Evolutionary conservation across 1,140 invertebrate species (phyloP).

Genomic region (Drosophila nikananu): DNA sequence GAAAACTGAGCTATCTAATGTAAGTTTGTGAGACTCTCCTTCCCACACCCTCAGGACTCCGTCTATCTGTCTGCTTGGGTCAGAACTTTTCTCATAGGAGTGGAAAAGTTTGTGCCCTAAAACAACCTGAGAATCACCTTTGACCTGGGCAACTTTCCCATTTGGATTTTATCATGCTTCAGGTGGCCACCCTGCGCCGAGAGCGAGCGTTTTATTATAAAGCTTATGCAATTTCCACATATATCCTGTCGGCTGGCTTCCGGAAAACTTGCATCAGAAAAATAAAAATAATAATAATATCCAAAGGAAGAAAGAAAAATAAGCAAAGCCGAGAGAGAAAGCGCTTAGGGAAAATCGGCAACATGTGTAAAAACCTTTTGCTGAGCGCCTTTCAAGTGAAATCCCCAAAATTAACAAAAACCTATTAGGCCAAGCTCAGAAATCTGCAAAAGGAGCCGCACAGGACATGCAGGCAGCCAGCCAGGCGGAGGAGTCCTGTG

Average conservation of each 20-base stretch:
- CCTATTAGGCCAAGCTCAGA: constrained; percentile 71
- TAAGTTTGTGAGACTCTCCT: constrained; percentile 21
- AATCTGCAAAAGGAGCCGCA: constrained; percentile 53
- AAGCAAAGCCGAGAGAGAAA: constrained; percentile 12
- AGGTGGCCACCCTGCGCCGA: background rate
- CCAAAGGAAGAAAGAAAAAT: constrained; percentile 3
- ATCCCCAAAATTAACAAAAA: constrained; percentile 81
- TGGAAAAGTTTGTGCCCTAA: constrained; percentile 38
- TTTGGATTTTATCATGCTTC: constrained; percentile 39
- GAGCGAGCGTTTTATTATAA: constrained; percentile 67
- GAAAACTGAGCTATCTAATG: constrained; percentile 45
- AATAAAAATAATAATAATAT: constrained; percentile 27
- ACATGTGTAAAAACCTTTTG: constrained; percentile 69
- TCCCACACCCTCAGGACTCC: background rate
- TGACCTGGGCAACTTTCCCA: constrained; percentile 58
- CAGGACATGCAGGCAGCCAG: constrained; percentile 28
- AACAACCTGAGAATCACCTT: constrained; percentile 52
- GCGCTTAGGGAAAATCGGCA: constrained; percentile 50
- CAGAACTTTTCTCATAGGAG: constrained; percentile 55
- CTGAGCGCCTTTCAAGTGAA: constrained; percentile 62
- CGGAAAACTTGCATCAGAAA: constrained; percentile 17
- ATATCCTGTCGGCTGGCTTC: constrained; percentile 51
- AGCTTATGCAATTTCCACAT: constrained; percentile 77
- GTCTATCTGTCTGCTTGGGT: constrained; percentile 7
- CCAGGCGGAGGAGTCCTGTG: constrained; percentile 4